Percentiles rank a stretch among this genome's conserved stretches.
Evolutionary conservation across 2,113 vertebrate species (phyloP).

Genomic region (Bucco capensis): DNA sequence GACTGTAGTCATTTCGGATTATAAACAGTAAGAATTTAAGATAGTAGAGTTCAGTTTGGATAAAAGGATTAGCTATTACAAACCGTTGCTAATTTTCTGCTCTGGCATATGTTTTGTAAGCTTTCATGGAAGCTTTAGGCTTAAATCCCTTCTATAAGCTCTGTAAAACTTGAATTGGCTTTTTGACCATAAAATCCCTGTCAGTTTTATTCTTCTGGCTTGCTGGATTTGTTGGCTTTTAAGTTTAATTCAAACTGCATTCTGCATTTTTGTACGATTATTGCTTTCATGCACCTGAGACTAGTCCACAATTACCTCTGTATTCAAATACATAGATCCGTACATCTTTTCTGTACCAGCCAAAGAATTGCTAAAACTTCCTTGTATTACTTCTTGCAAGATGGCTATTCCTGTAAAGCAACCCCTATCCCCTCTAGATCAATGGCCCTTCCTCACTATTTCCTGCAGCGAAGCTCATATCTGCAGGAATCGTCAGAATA

Average conservation of each 20-base stretch:
- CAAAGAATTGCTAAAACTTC: not conserved
- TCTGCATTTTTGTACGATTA: not conserved
- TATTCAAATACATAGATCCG: not conserved
- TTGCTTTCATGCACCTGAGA: not conserved
- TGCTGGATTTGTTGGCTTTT: constrained; percentile 21
- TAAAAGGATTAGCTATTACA: constrained; percentile 8
- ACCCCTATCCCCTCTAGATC: not conserved
- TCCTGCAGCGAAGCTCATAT: not conserved
- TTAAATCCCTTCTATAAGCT: constrained; percentile 11
- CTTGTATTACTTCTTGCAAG: not conserved
- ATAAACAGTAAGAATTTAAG: not conserved
- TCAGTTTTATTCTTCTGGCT: not conserved
- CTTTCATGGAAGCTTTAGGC: not conserved
- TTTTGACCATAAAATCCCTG: constrained; percentile 21
- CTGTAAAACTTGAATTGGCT: constrained; percentile 20
- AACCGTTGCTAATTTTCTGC: constrained; percentile 20
- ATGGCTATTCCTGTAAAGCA: not conserved
- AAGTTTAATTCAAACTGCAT: not conserved
- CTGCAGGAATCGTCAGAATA: not conserved
- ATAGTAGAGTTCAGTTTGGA: not conserved
- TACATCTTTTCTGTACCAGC: not conserved
- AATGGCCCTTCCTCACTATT: not conserved
- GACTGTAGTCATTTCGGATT: not conserved
- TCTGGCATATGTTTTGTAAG: not conserved
- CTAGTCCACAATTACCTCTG: not conserved